Percentiles rank a stretch among this genome's conserved stretches.
These are phyloP conservation scores for Drosophila ercepeae DNA, from an alignment of 1,140 invertebrate genomes.

Conservation along the genomic window DNA sequence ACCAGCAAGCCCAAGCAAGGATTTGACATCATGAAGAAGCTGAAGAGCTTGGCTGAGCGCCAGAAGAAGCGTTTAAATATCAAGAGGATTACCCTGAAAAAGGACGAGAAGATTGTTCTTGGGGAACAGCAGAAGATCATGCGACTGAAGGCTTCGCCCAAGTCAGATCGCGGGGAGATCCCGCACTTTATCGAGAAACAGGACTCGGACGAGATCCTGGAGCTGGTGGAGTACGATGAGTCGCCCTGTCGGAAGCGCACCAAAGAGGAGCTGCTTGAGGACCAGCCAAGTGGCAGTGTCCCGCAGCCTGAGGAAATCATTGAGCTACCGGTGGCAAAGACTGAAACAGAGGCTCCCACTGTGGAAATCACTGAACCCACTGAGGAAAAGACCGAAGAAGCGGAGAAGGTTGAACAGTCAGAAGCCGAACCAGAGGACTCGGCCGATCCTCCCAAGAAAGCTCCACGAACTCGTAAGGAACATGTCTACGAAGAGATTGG, in stretches of 20 bases:
- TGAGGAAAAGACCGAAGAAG: constrained; percentile 68
- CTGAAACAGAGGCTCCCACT: constrained; percentile 47
- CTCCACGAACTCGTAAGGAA: constrained; percentile 84
- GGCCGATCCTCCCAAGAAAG: constrained; percentile 69
- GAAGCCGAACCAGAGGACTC: constrained; percentile 11
- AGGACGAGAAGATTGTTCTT: constrained; percentile 77
- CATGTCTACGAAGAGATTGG: constrained; percentile 86
- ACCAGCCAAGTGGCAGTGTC: constrained; percentile 53
- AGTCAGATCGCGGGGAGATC: constrained; percentile 76
- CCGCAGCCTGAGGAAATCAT: constrained; percentile 81
- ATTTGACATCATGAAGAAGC: constrained; percentile 86
- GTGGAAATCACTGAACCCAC: constrained; percentile 63
- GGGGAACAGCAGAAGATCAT: constrained; percentile 80
- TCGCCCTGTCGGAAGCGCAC: constrained; percentile 79
- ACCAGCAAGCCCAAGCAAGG: constrained; percentile 69
- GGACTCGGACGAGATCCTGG: constrained; percentile 81
- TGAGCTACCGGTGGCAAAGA: constrained; percentile 61
- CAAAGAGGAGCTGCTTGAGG: constrained; percentile 46
- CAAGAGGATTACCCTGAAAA: constrained; percentile 84
- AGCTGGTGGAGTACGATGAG: constrained; percentile 81
- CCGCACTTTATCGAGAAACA: constrained; percentile 83
- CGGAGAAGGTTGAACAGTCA: constrained; percentile 5
- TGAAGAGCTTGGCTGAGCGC: constrained; percentile 86
- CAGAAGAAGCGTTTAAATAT: constrained; percentile 85
- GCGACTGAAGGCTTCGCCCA: constrained; percentile 78